Conservation (phyloP, 2,888 invertebrate genomes). For the Cyclophora albipunctata region DNA sequence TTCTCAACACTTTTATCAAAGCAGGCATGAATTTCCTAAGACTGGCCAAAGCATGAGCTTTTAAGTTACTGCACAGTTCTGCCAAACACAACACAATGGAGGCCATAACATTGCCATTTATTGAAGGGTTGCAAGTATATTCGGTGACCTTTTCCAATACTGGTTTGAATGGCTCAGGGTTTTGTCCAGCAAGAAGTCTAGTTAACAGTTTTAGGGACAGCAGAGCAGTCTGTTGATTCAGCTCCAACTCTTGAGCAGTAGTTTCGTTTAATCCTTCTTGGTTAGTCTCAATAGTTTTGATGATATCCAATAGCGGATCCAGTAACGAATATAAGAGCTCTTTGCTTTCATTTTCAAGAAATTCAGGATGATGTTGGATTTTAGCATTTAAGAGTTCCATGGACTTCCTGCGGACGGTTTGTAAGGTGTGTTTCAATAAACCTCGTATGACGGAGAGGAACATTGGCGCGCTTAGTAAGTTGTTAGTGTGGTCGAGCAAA, state of each 20-base stretch:
- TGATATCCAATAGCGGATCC: conserved; percentile 76
- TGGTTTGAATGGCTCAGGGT: conserved; percentile 81
- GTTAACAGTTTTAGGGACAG: conserved; percentile 89
- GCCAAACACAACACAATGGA: conserved; percentile 85
- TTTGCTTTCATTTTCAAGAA: conserved; percentile 71
- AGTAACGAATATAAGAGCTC: conserved; percentile 75
- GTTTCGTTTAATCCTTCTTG: conserved; percentile 40
- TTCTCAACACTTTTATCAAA: conserved; percentile 78
- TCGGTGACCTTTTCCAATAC: conserved; percentile 81
- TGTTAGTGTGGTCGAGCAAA: conserved; percentile 86
- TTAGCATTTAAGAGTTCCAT: conserved; percentile 90
- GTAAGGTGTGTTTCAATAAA: conserved; percentile 80
- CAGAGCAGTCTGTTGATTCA: conserved; percentile 88
- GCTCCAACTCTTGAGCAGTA: conserved; percentile 75
- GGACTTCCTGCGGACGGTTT: conserved; percentile 84
- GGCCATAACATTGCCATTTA: conserved; percentile 79
- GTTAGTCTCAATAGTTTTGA: conserved; percentile 67
- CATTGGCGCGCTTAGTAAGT: conserved; percentile 84
- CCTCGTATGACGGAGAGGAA: conserved; percentile 86
- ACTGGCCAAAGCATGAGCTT: conserved; percentile 82
- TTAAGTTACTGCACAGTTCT: conserved; percentile 84
- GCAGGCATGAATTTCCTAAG: conserved; percentile 88
- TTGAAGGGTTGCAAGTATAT: conserved; percentile 68
- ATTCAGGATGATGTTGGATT: conserved; percentile 80
- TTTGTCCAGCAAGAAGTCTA: conserved; percentile 79